Base-by-base conservation (phyloP, 2,888 invertebrate species). In the Dryococelus australis region DNA sequence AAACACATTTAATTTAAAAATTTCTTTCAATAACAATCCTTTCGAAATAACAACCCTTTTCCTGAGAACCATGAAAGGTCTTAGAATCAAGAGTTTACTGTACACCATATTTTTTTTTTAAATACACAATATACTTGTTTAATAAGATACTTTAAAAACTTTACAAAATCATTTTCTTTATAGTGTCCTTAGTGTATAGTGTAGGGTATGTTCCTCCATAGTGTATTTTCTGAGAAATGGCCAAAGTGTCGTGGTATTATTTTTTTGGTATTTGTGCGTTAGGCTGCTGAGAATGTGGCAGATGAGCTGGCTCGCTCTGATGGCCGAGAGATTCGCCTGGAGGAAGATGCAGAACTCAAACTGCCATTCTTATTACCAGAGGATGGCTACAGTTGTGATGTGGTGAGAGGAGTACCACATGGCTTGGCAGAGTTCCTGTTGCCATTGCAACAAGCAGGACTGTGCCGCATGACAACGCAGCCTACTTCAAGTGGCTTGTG, bases 351-450 rank as follows among this genome's bases (percentile, higher is more conserved):
- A 51, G 96, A 97, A 90, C 94, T 99, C 81, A 97, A 97, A 91
- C 94, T 99, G 87, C 98, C 98, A 0, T 96, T 99, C 90, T 93
- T 99, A 85, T 94, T 99, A 87, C 99, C 99, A 0, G 99, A 99
- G 91, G 99, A 99, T 93, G 99, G 99, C 28, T 99, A 98, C 93
- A 98, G 98, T 91, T 98, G 98, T 91, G 99, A 99, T 93, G 98
- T 98, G 87, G 97, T 98, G 86, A 94, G 97, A 88, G 99, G 99
- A 84, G 97, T 99, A 88, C 99, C 99, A 53, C 91, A 89, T 86
- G 98, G 98, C 0, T 93, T 98, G 81, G 96, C 97, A 0, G 98
- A 98, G 92, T 98, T 98, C 91, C 93, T 98, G 78, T 96, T 96
- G 89, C 97, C 97, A 0, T 93, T 98, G 65, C 97, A 97, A 92